Conservation (phyloP, 2,797 vertebrate genomes). For the Manis crassicaudata region DNA sequence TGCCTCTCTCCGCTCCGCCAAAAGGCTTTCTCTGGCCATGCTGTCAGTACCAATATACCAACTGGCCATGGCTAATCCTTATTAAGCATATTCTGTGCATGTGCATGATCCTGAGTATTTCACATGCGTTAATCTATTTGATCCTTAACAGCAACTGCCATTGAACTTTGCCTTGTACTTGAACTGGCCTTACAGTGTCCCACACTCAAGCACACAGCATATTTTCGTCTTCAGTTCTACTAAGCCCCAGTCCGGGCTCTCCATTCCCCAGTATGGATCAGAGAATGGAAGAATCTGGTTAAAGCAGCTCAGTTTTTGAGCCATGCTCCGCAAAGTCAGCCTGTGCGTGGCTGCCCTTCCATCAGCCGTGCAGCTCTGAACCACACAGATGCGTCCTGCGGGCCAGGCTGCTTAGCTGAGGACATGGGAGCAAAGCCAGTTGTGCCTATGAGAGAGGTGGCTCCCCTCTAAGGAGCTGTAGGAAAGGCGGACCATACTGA, state of each 20-base stretch:
- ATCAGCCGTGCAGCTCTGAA: neutral
- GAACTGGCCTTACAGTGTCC: neutral
- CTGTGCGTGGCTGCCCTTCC: neutral
- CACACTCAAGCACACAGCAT: neutral
- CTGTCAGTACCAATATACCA: neutral
- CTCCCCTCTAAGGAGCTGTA: neutral
- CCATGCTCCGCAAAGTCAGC: neutral
- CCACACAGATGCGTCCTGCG: neutral
- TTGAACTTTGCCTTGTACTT: neutral
- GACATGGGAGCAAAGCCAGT: neutral
- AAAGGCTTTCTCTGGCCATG: neutral
- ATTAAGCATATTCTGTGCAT: neutral
- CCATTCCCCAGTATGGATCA: neutral
- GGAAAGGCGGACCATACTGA: neutral
- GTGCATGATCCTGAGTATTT: neutral
- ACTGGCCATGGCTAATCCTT: neutral
- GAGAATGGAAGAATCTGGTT: neutral
- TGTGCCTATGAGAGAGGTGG: neutral
- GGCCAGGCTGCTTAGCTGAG: neutral
- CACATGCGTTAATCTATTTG: neutral
- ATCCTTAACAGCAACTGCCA: neutral
- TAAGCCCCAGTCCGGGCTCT: neutral
- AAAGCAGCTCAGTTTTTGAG: neutral
- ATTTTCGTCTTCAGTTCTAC: neutral
- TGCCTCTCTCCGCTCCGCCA: neutral